Evolutionary conservation across 2,113 vertebrate genomes (phyloP).

Genomic region (Bufo gargarizans): DNA sequence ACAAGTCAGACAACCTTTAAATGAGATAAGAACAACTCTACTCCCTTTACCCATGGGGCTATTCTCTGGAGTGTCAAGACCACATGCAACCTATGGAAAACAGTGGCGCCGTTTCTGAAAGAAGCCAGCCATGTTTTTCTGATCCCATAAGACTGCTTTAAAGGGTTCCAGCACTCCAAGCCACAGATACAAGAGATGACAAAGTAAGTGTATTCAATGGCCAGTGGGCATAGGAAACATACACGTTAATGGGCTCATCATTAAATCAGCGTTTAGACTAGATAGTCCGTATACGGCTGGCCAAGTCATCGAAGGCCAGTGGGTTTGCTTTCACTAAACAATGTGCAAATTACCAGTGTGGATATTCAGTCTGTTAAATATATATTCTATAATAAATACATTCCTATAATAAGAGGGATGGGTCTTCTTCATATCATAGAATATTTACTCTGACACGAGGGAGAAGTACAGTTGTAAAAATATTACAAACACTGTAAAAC

Average conservation of each 20-base stretch:
- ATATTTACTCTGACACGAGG: slow-evolving; percentile 19
- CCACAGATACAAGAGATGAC: slow-evolving; percentile 13
- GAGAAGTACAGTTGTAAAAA: slow-evolving; percentile 3
- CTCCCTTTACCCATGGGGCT: too few species aligned
- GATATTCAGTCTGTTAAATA: slow-evolving; percentile 7
- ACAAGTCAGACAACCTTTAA: too few species aligned
- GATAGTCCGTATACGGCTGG: not conserved
- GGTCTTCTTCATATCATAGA: slow-evolving; percentile 4
- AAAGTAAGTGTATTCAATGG: slow-evolving; percentile 29
- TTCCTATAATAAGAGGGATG: not conserved
- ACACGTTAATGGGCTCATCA: not conserved
- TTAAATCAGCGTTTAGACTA: not conserved
- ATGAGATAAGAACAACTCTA: too few species aligned
- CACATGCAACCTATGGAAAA: not conserved
- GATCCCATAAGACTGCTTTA: not conserved
- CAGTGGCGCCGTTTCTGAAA: not conserved
- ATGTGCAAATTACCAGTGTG: slow-evolving; percentile 32
- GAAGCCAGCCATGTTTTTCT: not conserved
- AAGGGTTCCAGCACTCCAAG: not conserved
- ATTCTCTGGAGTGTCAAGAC: not conserved
- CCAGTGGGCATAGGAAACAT: not conserved
- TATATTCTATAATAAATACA: slow-evolving; percentile 27
- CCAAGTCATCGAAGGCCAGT: not conserved
- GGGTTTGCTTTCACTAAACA: not conserved
- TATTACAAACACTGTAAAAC: slow-evolving; percentile 9